Evolutionary conservation across 2,113 vertebrate species (phyloP).

Genomic region (Phalacrocorax aristotelis): DNA sequence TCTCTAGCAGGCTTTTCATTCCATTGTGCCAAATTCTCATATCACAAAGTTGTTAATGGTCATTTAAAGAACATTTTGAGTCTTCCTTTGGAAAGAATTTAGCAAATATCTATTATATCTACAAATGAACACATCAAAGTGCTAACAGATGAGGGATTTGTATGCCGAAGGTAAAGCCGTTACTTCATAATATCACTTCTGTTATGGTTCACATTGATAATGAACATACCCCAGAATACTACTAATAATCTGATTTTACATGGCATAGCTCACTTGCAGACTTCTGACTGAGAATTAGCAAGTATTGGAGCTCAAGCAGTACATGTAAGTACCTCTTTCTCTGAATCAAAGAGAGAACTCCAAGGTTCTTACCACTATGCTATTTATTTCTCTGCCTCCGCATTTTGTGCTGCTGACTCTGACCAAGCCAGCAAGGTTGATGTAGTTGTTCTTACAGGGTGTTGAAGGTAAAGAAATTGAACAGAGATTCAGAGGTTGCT

Average conservation of each 20-base stretch:
- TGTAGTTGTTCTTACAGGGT: neutral
- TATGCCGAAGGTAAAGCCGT: neutral
- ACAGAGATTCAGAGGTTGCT: neutral
- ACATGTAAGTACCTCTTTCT: neutral
- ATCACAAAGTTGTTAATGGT: neutral
- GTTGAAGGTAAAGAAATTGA: neutral
- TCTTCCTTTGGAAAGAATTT: neutral
- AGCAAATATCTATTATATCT: neutral
- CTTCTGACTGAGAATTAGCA: neutral
- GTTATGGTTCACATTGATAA: neutral
- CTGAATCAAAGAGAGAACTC: neutral
- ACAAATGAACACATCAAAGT: neutral
- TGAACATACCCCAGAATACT: neutral
- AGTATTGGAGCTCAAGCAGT: neutral
- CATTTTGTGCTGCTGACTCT: neutral
- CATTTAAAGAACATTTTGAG: neutral
- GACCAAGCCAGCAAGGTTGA: neutral
- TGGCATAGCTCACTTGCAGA: neutral
- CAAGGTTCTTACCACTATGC: neutral
- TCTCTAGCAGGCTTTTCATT: neutral
- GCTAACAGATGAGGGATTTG: neutral
- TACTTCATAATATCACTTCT: neutral
- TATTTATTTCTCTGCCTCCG: neutral
- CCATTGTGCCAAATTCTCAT: neutral
- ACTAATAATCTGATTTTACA: neutral